Conservation (phyloP, 2,888 invertebrate species). For the Eupithecia subumbrata region DNA sequence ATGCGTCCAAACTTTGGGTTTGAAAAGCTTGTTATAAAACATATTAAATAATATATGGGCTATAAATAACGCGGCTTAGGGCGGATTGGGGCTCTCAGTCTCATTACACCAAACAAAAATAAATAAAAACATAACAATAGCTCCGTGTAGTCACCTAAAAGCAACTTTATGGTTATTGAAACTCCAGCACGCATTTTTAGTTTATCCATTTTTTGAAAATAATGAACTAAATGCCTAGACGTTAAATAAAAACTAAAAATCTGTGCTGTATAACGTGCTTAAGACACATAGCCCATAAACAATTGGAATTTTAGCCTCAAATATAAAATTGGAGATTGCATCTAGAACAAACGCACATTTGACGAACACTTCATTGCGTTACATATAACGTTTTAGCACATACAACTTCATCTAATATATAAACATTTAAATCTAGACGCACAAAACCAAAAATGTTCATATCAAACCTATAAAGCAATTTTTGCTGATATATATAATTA, state of each 20-base stretch:
- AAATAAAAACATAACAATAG: conserved; percentile 75
- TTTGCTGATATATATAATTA: conserved; percentile 67
- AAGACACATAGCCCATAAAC: conserved; percentile 71
- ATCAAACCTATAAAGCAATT: conserved; percentile 75
- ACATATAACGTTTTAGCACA: conserved; percentile 84
- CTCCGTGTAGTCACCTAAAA: conserved; percentile 82
- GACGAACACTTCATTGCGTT: conserved; percentile 82
- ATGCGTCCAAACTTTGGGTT: conserved; percentile 67
- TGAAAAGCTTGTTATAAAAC: conserved; percentile 65
- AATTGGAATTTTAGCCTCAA: conserved; percentile 66
- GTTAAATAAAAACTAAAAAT: conserved; percentile 55
- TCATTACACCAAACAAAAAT: conserved; percentile 71
- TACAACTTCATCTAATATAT: conserved; percentile 72
- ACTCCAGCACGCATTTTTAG: conserved; percentile 70
- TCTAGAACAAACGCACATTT: conserved; percentile 76
- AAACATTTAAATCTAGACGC: conserved; percentile 70
- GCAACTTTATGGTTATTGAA: conserved; percentile 72
- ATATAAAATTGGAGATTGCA: conserved; percentile 67
- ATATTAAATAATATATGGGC: conserved; percentile 66
- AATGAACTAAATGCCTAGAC: not conserved
- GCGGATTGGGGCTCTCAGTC: conserved; percentile 72
- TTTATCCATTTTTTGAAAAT: conserved; percentile 32
- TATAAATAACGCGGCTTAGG: conserved; percentile 79
- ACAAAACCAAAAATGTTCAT: conserved; percentile 69
- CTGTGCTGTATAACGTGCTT: conserved; percentile 69